phyloP scores from a whole-genome alignment of 2,797 vertebrate genomes.

The Gallirallus australis region DNA sequence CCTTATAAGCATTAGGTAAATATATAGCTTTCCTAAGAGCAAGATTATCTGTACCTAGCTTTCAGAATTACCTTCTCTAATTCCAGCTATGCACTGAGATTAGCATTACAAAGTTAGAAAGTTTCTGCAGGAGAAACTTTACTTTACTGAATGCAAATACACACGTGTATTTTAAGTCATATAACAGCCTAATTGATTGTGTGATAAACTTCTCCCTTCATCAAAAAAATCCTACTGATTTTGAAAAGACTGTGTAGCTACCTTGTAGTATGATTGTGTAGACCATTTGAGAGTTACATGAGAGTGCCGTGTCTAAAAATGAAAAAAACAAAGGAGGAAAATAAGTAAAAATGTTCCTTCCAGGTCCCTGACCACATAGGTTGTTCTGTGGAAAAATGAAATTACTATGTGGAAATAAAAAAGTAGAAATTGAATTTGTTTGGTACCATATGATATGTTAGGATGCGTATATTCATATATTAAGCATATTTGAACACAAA shows the following conservation, averaged over 20 bases:
- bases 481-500: background rate
- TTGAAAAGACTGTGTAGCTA: background rate
- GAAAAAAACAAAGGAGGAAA: background rate
- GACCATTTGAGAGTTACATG: background rate
- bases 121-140: background rate
- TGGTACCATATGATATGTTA: background rate
- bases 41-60: accelerated
- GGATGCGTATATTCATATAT: background rate
- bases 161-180: background rate
- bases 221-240: background rate
- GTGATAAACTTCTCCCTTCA: background rate
- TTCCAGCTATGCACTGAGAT: background rate
- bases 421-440: background rate
- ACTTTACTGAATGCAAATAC: background rate
- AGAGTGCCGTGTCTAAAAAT: background rate
- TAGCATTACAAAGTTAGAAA: no score
- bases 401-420: background rate
- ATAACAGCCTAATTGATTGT: background rate
- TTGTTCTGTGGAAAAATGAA: background rate
- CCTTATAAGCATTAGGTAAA: background rate
- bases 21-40: background rate
- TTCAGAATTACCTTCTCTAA: constrained; percentile 4
- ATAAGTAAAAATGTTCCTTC: background rate
- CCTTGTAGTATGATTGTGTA: background rate
- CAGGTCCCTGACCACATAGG: background rate